Percentiles rank a stretch among this genome's conserved stretches.
These are phyloP conservation scores for Sminthurides aquaticus DNA, from an alignment of 2,888 invertebrate species.

Conservation along the genomic window DNA sequence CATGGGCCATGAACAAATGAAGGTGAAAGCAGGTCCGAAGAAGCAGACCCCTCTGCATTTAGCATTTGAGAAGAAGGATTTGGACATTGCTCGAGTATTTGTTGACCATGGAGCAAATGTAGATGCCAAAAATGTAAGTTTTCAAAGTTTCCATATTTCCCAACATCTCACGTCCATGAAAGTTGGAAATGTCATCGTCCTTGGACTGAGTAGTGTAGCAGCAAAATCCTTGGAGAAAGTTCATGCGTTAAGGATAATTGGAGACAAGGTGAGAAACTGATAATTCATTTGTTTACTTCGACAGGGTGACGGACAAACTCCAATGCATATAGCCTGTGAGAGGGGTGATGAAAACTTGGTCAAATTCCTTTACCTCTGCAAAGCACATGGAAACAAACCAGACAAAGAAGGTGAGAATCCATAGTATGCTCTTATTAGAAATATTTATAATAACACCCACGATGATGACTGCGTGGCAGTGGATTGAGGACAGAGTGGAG, in stretches of 20 bases:
- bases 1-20: slow-evolving; percentile 79
- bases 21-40: slow-evolving; percentile 48
- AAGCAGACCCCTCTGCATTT: slow-evolving; percentile 93
- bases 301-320: slow-evolving; percentile 81
- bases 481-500: no score
- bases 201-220: no score
- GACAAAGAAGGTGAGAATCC: slow-evolving; percentile 71
- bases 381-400: slow-evolving; percentile 87
- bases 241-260: no score
- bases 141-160: background rate
- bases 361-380: slow-evolving; percentile 88
- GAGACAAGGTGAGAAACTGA: background rate
- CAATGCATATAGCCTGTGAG: slow-evolving; percentile 79
- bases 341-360: slow-evolving; percentile 91
- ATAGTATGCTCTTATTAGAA: no score
- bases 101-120: slow-evolving; percentile 87
- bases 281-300: slow-evolving; percentile 11
- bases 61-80: slow-evolving; percentile 83
- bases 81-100: slow-evolving; percentile 85
- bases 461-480: no score
- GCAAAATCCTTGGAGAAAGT: no score
- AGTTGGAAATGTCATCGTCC: no score
- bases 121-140: slow-evolving; percentile 74
- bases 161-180: background rate
- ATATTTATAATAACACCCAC: no score